Evolutionary conservation across 2,113 vertebrate genomes (phyloP).

Genomic region (Petrocephalus microphthalmus): DNA sequence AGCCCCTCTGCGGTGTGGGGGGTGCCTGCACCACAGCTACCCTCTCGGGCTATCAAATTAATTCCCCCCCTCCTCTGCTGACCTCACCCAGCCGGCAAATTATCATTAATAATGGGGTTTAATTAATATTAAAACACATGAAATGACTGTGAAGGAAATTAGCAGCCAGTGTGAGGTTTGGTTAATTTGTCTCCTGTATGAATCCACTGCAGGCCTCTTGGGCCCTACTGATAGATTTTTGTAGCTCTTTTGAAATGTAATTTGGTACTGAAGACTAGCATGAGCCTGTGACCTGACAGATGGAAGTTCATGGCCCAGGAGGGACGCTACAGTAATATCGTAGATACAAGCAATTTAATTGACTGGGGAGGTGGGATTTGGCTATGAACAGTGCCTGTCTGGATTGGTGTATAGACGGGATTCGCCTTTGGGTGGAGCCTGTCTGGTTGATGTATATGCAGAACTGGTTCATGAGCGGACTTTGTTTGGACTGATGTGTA

Average conservation of each 20-base stretch:
- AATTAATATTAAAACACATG: not conserved
- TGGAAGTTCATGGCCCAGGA: not conserved
- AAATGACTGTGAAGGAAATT: not conserved
- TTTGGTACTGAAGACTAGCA: not conserved
- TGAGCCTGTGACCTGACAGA: not conserved
- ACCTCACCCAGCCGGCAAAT: not conserved
- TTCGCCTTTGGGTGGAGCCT: too few species aligned
- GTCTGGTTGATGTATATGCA: too few species aligned
- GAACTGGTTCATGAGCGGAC: too few species aligned
- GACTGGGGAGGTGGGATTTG: not conserved
- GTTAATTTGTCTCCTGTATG: not conserved
- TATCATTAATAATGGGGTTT: slow-evolving; percentile 3
- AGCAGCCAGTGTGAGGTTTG: not conserved
- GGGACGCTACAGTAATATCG: not conserved
- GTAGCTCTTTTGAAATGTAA: not conserved
- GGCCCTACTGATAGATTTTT: not conserved
- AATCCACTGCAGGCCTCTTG: not conserved
- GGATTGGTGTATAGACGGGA: too few species aligned
- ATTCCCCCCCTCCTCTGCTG: not conserved
- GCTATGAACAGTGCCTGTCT: too few species aligned
- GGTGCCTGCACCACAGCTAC: not conserved
- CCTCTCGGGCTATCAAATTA: not conserved
- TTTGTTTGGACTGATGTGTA: too few species aligned
- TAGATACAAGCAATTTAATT: not conserved
- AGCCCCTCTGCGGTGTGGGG: not conserved